These are phyloP conservation scores for Montipora capricornis DNA, from an alignment of 64 coral and sea anemone species.

Conservation along the genomic window DNA sequence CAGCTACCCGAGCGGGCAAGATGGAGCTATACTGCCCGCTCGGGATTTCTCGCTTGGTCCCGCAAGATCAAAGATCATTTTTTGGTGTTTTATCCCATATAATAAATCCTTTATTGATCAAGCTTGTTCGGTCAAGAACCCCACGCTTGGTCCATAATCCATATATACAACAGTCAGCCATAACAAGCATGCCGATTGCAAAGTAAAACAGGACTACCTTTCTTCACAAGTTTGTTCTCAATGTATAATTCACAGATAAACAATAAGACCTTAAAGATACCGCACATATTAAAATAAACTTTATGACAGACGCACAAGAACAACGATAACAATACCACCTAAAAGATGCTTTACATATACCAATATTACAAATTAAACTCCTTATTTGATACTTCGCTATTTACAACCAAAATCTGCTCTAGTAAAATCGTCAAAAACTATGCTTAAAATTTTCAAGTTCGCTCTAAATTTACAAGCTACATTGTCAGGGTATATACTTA, in stretches of 20 bases:
- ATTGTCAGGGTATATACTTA: not conserved
- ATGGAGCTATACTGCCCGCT: too few relatives aligned
- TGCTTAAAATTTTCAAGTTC: slow-evolving; percentile 10
- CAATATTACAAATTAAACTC: not conserved
- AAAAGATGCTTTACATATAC: not conserved
- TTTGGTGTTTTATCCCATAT: too few relatives aligned
- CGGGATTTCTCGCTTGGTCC: too few relatives aligned
- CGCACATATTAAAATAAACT: slow-evolving; percentile 19
- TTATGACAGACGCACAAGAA: not conserved
- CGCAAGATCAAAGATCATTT: too few relatives aligned
- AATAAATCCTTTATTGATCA: too few relatives aligned
- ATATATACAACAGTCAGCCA: not conserved
- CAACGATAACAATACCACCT: not conserved
- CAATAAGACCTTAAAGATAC: not conserved
- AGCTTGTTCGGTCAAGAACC: too few relatives aligned
- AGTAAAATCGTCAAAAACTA: slow-evolving; percentile 8
- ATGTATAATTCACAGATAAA: not conserved
- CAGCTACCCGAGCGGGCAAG: too few relatives aligned
- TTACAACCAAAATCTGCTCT: slow-evolving; percentile 14
- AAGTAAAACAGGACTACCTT: slow-evolving; percentile 22
- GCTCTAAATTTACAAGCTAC: not conserved
- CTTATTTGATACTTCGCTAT: slow-evolving; percentile 8
- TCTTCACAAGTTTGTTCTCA: not conserved
- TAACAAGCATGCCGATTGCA: not conserved
- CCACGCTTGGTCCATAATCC: too few relatives aligned